Base-by-base conservation (phyloP, 2,888 invertebrate species). In the Mylabris sibirica region DNA sequence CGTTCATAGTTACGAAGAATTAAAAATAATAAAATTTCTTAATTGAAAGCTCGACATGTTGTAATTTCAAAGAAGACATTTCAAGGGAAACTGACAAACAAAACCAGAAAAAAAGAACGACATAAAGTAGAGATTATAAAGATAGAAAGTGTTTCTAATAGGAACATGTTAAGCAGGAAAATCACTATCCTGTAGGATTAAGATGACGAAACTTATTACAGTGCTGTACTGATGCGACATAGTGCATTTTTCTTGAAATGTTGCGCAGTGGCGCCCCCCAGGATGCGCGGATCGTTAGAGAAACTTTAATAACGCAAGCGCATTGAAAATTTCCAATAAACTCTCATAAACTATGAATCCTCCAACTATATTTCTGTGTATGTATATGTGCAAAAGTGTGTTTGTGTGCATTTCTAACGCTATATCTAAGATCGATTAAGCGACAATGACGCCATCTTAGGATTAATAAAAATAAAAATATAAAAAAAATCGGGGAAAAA, bases 241-340 rank as follows among this genome's bases (percentile, higher is more conserved):
- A 80, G 80, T 82, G 83, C 82, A 84, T 85, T 85, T 84, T 85
- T 85, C 85, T 85, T 83, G 76, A 83, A 83, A 83, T 80, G 80
- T 81, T 84, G 84, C 84, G 85, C 85, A 81, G 77, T 80, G 81
- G 81, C 81, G 81, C 80, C 81, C 79, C 79, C 78, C 77, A 75
- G 79, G 77, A 75, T 82, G 84, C 84, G 84, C 84, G 81, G 84
- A 85, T 85, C 85, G 85, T 85, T 85, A 85, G 81, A 77, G 79
- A 82, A 81, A 80, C 77, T 78, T 78, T 75, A 70, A 63, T 66
- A 77, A 81, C 82, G 82, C 83, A 81, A 81, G 83, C 83, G 83
- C 80, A 69, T 68, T 69, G 66, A 34, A 66, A 70, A 63, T 72
- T 74, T 66, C 65, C 68, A 60, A 71, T 66, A 67, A 64, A 66